A percentile compares a stretch with the other conserved stretches of the same genome.
Evolutionary conservation across 2,113 vertebrate genomes (phyloP).

Genomic region (Percopsis transmontana): DNA sequence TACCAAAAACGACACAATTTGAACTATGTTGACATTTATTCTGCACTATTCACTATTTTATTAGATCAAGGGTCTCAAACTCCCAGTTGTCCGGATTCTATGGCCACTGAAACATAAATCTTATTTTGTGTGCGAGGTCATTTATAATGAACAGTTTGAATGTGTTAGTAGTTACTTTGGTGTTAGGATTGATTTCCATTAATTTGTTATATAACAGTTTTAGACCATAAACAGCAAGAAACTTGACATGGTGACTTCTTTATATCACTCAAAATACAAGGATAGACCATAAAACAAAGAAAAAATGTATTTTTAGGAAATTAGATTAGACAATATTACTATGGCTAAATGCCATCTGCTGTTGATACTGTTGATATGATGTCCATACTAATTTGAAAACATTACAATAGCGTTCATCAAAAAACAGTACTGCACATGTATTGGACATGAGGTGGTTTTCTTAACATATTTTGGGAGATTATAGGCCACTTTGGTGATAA

Average conservation of each 20-base stretch:
- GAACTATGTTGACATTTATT: no score
- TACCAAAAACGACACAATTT: no score
- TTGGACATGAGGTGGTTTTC: constrained; percentile 57
- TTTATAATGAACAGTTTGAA: neutral
- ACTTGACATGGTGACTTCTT: constrained; percentile 10
- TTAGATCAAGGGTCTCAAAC: no score
- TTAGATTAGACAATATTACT: neutral
- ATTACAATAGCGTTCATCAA: constrained; percentile 52
- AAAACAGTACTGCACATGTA: constrained; percentile 67
- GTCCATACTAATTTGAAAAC: constrained; percentile 55
- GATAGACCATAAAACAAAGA: constrained; percentile 36
- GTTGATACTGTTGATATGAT: constrained; percentile 35
- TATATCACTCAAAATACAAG: constrained; percentile 27
- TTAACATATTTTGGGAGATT: constrained; percentile 67
- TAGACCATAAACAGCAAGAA: constrained; percentile 42
- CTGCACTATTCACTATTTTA: no score
- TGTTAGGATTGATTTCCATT: constrained; percentile 24
- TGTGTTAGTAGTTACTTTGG: neutral
- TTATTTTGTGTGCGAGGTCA: no score
- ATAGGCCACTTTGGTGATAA: constrained; percentile 89
- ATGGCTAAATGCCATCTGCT: constrained; percentile 13
- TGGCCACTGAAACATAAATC: no score
- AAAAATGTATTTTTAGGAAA: constrained; percentile 35
- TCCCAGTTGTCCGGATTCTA: no score
- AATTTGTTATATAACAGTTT: constrained; percentile 68